Base-by-base conservation (phyloP, 2,888 invertebrate genomes). In the Osedax frankpressi region DNA sequence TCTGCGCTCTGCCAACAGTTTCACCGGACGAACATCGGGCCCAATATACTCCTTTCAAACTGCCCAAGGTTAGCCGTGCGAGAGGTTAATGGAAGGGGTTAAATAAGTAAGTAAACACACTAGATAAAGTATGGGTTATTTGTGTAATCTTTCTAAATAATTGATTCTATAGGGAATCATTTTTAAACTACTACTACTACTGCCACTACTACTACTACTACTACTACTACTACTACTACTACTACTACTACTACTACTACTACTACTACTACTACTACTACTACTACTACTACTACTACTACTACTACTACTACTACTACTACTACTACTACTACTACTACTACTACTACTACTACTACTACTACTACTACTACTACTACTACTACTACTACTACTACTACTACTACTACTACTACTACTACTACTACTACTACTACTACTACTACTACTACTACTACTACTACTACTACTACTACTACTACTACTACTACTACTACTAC, bases 141-240 rank as follows among this genome's bases (percentile, higher is more conserved):
- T n/a, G n/a, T n/a, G n/a, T n/a, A n/a, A n/a, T n/a, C n/a, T n/a
- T n/a, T n/a, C n/a, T n/a, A n/a, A n/a, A n/a, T n/a, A n/a, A n/a
- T n/a, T n/a, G n/a, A n/a, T n/a, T n/a, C n/a, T n/a, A n/a, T n/a
- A n/a, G n/a, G n/a, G n/a, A n/a, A n/a, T n/a, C n/a, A n/a, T n/a
- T n/a, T n/a, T n/a, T n/a, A n/a, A n/a, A 62, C 62, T 62, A 62
- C 62, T 62, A 62, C 62, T 62, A 62, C 62, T 62, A 62, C 62
- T 62, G 62, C 62, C 3, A 62, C 62, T 62, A 3, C 62, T 62
- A 62, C 62, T 3, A 3, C 62, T 62, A 62, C 62, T 3, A 3
- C 62, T 62, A 62, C 62, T 3, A 3, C 62, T 3, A 62, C 62
- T 3, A 3, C 62, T 62, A 62, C 62, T 3, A 3, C 62, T 62